phyloP scores from a whole-genome alignment of 2,888 invertebrate species.

The Cremastobaeus sp. region DNA sequence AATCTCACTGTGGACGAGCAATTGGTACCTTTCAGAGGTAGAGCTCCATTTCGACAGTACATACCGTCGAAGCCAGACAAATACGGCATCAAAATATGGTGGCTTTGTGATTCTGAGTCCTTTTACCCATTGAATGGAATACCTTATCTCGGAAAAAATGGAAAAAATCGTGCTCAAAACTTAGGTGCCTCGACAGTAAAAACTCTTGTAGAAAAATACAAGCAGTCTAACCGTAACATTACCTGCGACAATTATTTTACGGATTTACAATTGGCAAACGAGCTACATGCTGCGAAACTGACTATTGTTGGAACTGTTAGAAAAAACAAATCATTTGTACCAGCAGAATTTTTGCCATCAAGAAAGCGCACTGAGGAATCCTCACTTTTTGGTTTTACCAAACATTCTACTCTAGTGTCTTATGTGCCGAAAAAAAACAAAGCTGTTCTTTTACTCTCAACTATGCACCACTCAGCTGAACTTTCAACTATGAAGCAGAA shows the following conservation, averaged over 20 bases:
- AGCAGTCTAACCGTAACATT: neutral
- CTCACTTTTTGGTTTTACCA: neutral
- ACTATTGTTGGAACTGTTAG: too few species aligned
- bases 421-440: slow-evolving; percentile 2
- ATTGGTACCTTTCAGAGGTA: slow-evolving; percentile 3
- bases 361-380: neutral
- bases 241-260: too few species aligned
- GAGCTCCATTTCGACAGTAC: slow-evolving; percentile 9
- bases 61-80: slow-evolving; percentile 7
- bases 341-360: too few species aligned
- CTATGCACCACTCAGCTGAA: neutral
- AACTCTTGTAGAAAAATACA: slow-evolving; percentile 1
- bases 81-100: slow-evolving; percentile 13
- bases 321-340: too few species aligned
- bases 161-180: neutral
- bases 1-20: slow-evolving; percentile 13
- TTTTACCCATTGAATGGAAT: slow-evolving; percentile 13
- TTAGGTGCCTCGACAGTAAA: neutral
- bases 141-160: slow-evolving; percentile 5
- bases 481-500: neutral
- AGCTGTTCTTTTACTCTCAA: slow-evolving; percentile 6
- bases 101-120: neutral
- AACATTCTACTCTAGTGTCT: neutral
- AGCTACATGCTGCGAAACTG: too few species aligned
- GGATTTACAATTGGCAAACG: too few species aligned